Evolutionary conservation across 2,888 invertebrate genomes (phyloP).

Genomic region (Brachyptera putata): DNA sequence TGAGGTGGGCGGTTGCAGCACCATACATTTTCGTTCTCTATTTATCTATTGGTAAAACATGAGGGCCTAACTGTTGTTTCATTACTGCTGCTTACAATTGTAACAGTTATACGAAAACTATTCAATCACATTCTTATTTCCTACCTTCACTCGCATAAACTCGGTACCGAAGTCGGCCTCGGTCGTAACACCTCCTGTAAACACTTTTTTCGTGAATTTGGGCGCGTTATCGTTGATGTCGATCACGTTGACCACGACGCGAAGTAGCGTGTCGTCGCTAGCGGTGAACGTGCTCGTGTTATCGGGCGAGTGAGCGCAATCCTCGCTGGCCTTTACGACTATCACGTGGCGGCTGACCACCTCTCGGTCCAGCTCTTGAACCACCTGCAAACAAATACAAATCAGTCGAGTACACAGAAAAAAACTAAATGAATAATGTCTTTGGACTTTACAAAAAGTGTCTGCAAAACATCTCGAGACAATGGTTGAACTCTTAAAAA

Average conservation of each 20-base stretch:
- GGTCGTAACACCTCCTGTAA: constrained; percentile 92
- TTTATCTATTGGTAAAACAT: too few relatives aligned
- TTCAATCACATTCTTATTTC: too few relatives aligned
- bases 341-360: constrained; percentile 61
- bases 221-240: constrained; percentile 94
- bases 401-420: too few relatives aligned
- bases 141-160: constrained; percentile 79
- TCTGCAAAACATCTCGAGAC: too few relatives aligned
- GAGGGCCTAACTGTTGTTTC: too few relatives aligned
- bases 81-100: too few relatives aligned
- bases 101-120: too few relatives aligned
- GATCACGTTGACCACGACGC: constrained; percentile 63
- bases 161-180: constrained; percentile 86
- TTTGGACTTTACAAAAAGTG: too few relatives aligned
- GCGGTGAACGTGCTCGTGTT: constrained; percentile 42
- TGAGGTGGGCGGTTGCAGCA: too few relatives aligned
- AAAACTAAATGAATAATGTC: too few relatives aligned
- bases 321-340: constrained; percentile 76
- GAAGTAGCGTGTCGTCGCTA: constrained; percentile 64
- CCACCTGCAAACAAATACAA: constrained; percentile 45
- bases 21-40: too few relatives aligned
- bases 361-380: constrained; percentile 72
- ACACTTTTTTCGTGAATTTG: constrained; percentile 70
- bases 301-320: constrained; percentile 62
- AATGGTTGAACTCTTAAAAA: too few relatives aligned